phyloP scores from a whole-genome alignment of 2,797 vertebrate species.

The Poecilia picta region DNA sequence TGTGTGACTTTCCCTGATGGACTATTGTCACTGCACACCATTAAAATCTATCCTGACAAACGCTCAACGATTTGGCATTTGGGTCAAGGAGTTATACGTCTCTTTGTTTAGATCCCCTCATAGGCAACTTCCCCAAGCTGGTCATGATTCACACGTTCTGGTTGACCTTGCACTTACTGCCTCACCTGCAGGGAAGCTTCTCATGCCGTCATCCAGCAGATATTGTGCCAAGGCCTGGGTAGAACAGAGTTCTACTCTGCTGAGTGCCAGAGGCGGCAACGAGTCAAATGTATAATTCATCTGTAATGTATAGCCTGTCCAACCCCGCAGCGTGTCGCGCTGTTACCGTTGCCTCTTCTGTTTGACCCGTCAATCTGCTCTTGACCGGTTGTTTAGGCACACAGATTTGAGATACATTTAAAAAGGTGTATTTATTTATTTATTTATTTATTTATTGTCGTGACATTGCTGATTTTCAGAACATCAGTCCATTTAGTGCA shows the following conservation, averaged over 20 bases:
- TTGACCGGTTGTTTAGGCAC: background rate
- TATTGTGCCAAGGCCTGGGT: slow-evolving; percentile 10
- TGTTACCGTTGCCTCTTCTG: slow-evolving; percentile 14
- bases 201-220: slow-evolving; percentile 14
- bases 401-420: slow-evolving; percentile 8
- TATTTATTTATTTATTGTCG: background rate
- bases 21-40: background rate
- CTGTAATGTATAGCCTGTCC: slow-evolving; percentile 13
- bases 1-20: background rate
- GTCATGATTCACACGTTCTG: slow-evolving; percentile 27
- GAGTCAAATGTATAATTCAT: slow-evolving; percentile 28
- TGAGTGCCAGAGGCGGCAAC: slow-evolving; percentile 24
- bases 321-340: background rate
- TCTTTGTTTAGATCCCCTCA: slow-evolving; percentile 14
- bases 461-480: slow-evolving; percentile 23
- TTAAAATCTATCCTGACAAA: background rate
- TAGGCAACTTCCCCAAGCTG: slow-evolving; percentile 4
- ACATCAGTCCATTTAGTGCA: slow-evolving; percentile 31
- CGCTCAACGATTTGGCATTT: slow-evolving; percentile 11
- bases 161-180: slow-evolving; percentile 43
- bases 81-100: slow-evolving; percentile 32
- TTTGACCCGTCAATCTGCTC: slow-evolving; percentile 15
- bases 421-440: background rate
- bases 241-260: slow-evolving; percentile 21
- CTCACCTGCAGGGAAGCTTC: slow-evolving; percentile 20